phyloP scores from a whole-genome alignment of 2,797 vertebrate genomes.

The Poeciliopsis infans region DNA sequence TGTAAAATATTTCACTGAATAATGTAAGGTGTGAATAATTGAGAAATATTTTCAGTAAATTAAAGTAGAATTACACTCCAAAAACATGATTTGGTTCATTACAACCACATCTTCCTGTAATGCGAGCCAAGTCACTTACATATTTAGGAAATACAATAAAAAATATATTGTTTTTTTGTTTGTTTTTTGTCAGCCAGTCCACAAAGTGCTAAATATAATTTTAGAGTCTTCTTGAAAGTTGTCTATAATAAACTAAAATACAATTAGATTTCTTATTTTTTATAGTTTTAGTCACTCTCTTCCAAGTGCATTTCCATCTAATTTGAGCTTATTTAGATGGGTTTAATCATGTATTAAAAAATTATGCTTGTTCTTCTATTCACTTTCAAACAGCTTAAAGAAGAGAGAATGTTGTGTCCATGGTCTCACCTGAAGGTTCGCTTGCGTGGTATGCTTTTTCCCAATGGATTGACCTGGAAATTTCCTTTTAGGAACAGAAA shows the following conservation, averaged over 20 bases:
- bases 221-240: background rate
- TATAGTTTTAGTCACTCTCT: background rate
- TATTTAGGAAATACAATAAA: background rate
- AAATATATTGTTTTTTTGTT: background rate
- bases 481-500: conserved; percentile 27
- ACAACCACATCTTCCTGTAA: background rate
- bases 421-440: conserved; percentile 48
- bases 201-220: background rate
- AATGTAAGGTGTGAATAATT: background rate
- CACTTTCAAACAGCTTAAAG: background rate
- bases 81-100: background rate
- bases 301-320: background rate
- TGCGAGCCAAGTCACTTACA: background rate
- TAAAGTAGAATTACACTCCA: background rate
- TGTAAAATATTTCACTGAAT: background rate
- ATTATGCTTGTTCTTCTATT: background rate
- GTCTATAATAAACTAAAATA: background rate
- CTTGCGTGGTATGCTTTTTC: conserved; percentile 34
- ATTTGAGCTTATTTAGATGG: background rate
- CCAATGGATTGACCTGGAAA: conserved; percentile 49
- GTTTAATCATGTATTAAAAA: background rate
- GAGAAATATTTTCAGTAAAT: background rate
- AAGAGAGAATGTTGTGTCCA: background rate
- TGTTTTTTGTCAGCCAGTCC: background rate
- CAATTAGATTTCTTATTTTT: background rate